Percentiles rank a stretch among this genome's conserved stretches.
Evolutionary conservation across 2,888 invertebrate species (phyloP).

Genomic region (Plagodis pulveraria): DNA sequence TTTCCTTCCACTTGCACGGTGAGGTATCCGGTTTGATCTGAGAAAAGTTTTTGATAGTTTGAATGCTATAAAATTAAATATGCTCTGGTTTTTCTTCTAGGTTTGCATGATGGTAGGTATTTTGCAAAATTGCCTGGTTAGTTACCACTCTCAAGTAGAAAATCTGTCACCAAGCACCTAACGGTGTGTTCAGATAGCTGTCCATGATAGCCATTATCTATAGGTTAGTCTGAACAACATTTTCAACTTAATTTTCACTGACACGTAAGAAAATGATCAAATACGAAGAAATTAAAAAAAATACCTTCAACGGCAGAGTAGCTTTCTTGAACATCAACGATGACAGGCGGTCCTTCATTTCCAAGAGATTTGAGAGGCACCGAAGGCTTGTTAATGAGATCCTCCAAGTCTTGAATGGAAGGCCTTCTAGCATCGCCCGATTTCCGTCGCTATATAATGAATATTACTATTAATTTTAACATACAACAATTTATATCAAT

Average conservation of each 20-base stretch:
- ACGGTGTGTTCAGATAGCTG: no score
- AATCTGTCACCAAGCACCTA: no score
- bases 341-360: constrained; percentile 93
- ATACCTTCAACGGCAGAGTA: constrained; percentile 98
- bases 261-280: no score
- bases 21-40: constrained; percentile 96
- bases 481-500: constrained; percentile 1
- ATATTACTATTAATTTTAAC: constrained; percentile 6
- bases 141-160: no score
- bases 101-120: no score
- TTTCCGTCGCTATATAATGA: constrained; percentile 88
- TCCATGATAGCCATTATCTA: no score
- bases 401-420: constrained; percentile 95
- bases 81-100: not conserved
- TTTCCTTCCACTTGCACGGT: constrained; percentile 97
- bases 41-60: not conserved
- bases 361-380: constrained; percentile 94
- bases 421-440: constrained; percentile 96
- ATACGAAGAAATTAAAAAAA: constrained; percentile 15
- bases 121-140: no score
- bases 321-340: constrained; percentile 96
- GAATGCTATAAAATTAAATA: not conserved
- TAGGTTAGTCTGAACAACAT: no score
- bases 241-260: no score
- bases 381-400: constrained; percentile 95